These are phyloP conservation scores for Montipora cactus DNA, from an alignment of 64 coral and sea anemone genomes.

Conservation along the genomic window DNA sequence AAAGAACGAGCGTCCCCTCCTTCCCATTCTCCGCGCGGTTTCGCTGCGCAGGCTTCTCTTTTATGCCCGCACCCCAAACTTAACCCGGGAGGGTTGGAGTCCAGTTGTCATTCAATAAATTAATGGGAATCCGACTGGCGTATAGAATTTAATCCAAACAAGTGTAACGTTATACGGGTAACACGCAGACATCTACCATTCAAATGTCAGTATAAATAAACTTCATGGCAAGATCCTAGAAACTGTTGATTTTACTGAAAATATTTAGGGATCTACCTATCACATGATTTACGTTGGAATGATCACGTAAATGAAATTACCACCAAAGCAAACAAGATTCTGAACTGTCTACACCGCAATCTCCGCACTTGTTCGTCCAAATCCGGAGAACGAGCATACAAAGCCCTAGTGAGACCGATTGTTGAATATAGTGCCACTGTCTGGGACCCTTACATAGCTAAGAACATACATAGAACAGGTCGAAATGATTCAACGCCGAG, in stretches of 20 bases:
- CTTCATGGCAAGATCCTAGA: not conserved
- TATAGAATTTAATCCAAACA: constrained; percentile 34
- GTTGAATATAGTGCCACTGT: constrained; percentile 13
- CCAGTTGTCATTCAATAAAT: too few species aligned
- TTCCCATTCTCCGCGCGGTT: too few species aligned
- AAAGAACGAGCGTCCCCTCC: too few species aligned
- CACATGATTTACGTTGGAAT: not conserved
- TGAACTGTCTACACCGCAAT: not conserved
- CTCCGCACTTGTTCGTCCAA: constrained; percentile 11
- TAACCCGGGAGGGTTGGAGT: too few species aligned
- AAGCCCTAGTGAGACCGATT: not conserved
- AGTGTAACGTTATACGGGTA: constrained; percentile 31
- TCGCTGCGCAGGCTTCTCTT: too few species aligned
- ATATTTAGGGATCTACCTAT: constrained; percentile 6
- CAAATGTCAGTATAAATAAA: not conserved
- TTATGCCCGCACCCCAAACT: too few species aligned
- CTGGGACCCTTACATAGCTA: not conserved
- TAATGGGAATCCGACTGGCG: not conserved
- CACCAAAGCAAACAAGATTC: not conserved
- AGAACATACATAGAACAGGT: constrained; percentile 3
- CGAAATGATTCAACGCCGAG: not conserved
- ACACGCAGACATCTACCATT: constrained; percentile 12
- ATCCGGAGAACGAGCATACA: not conserved
- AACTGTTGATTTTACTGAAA: not conserved
- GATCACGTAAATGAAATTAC: constrained; percentile 13